Conservation (phyloP, 2,797 vertebrate species). For the Etheostoma nigrum region DNA sequence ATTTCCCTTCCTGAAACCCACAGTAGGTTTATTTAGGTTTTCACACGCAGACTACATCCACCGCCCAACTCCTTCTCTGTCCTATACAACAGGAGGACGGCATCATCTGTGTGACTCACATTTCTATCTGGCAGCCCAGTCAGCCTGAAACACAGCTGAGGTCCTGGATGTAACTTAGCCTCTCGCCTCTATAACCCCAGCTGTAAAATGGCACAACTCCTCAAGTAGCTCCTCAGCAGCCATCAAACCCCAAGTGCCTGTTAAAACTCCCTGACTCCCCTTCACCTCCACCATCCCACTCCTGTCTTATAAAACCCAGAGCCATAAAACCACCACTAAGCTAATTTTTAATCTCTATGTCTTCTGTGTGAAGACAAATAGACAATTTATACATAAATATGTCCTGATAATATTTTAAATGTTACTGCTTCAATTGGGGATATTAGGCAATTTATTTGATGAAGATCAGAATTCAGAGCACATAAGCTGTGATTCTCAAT, state of each 20-base stretch:
- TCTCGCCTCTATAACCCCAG: slow-evolving; percentile 48
- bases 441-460: slow-evolving; percentile 28
- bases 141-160: slow-evolving; percentile 55
- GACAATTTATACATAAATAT: slow-evolving; percentile 49
- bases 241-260: slow-evolving; percentile 69
- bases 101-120: slow-evolving; percentile 63
- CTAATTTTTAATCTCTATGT: slow-evolving; percentile 52
- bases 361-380: slow-evolving; percentile 43
- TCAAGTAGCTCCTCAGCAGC: slow-evolving; percentile 73
- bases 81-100: slow-evolving; percentile 62
- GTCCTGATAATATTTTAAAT: slow-evolving; percentile 38
- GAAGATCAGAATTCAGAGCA: slow-evolving; percentile 41
- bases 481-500: slow-evolving; percentile 30
- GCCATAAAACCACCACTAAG: slow-evolving; percentile 66
- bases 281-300: slow-evolving; percentile 54
- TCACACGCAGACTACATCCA: slow-evolving; percentile 71
- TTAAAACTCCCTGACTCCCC: slow-evolving; percentile 65
- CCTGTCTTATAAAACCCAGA: slow-evolving; percentile 67
- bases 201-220: slow-evolving; percentile 76
- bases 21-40: slow-evolving; percentile 78
- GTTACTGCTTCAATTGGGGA: slow-evolving; percentile 26
- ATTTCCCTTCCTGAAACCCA: slow-evolving; percentile 69
- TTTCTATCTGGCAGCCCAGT: slow-evolving; percentile 40
- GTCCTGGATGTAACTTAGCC: slow-evolving; percentile 55
- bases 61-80: slow-evolving; percentile 34